Conservation (phyloP, 2,113 vertebrate species). For the Pelobates fuscus region DNA sequence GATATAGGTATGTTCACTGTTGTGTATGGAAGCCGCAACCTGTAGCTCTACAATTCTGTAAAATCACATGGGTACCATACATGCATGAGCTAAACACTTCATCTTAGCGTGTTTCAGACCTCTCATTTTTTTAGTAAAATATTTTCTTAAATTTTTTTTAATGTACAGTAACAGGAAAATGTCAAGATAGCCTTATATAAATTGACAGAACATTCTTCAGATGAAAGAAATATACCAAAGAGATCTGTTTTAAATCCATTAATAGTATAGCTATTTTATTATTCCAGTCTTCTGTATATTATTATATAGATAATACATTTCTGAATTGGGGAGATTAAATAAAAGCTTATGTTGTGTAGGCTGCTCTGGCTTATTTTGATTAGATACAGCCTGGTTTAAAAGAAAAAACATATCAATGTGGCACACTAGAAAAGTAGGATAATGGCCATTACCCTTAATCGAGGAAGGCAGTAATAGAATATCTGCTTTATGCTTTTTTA, state of each 20-base stretch:
- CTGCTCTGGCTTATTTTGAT: constrained; percentile 11
- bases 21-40: too few relatives aligned
- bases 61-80: too few relatives aligned
- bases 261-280: constrained; percentile 11
- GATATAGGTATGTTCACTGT: too few relatives aligned
- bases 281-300: neutral
- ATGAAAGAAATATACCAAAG: constrained; percentile 7
- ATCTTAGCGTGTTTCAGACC: too few relatives aligned
- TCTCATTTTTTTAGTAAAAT: too few relatives aligned
- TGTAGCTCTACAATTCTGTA: too few relatives aligned
- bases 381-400: constrained; percentile 21
- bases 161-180: neutral
- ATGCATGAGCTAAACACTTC: too few relatives aligned
- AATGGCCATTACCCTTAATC: neutral
- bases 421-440: constrained; percentile 1
- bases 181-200: neutral
- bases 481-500: constrained; percentile 11
- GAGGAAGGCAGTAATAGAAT: constrained; percentile 1
- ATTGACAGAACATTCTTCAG: constrained; percentile 5
- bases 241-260: constrained; percentile 14
- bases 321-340: neutral
- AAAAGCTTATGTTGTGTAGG: constrained; percentile 1
- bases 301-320: constrained; percentile 17
- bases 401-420: neutral
- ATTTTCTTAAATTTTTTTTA: too few relatives aligned